Conservation (phyloP, 2,113 vertebrate species). For the Chaetops frenatus region DNA sequence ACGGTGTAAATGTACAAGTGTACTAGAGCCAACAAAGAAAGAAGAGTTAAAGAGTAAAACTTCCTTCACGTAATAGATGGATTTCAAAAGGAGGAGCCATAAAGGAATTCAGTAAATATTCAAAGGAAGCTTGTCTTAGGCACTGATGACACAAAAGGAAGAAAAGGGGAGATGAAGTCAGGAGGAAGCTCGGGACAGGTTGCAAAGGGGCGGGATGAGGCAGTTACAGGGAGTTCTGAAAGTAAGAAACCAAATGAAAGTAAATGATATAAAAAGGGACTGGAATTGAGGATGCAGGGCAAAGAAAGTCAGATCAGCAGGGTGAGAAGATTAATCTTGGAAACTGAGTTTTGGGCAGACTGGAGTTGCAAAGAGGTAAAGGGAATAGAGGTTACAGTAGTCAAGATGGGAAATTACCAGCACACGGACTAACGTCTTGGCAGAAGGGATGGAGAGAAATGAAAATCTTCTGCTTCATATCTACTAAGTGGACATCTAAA, state of each 20-base stretch:
- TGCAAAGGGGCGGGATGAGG: neutral
- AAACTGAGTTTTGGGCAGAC: constrained; percentile 11
- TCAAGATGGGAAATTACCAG: constrained; percentile 71
- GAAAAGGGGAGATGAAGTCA: neutral
- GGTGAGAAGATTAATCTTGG: constrained; percentile 14
- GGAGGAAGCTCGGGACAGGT: neutral
- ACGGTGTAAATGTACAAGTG: neutral
- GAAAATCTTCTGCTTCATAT: constrained; percentile 70
- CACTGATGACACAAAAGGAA: neutral
- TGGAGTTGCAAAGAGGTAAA: constrained; percentile 25
- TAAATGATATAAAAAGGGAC: neutral
- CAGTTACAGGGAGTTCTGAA: neutral
- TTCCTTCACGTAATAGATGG: neutral
- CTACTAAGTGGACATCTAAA: constrained; percentile 71
- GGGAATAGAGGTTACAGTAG: constrained; percentile 61
- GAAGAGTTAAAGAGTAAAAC: neutral
- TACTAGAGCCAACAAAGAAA: neutral
- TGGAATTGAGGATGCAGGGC: neutral
- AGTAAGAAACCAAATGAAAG: constrained; percentile 5
- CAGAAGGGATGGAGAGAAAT: constrained; percentile 69
- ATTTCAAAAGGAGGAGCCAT: neutral
- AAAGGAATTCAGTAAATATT: neutral
- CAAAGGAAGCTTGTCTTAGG: neutral
- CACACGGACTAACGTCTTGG: constrained; percentile 68
- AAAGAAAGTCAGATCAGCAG: neutral